Evolutionary conservation across 2,113 vertebrate species (phyloP).

Genomic region (Castor canadensis): DNA sequence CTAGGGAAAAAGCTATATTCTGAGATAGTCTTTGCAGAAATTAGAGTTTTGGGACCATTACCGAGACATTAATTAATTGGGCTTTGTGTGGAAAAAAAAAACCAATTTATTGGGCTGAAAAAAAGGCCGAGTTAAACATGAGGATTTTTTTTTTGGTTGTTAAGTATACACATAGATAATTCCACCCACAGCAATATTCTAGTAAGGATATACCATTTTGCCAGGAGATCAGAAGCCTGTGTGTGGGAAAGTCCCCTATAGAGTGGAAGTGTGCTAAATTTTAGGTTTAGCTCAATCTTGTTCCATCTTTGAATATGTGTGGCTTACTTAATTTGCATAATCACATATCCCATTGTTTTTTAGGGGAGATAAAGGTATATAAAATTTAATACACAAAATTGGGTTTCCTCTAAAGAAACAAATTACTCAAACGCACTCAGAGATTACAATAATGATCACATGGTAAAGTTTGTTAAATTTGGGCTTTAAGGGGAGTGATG

Average conservation of each 20-base stretch:
- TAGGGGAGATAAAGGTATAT: background rate
- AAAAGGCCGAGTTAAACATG: conserved; percentile 31
- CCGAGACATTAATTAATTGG: background rate
- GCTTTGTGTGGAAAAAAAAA: conserved; percentile 44
- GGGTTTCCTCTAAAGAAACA: conserved; percentile 30
- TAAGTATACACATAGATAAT: background rate
- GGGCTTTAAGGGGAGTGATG: background rate
- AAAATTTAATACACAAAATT: conserved; percentile 23
- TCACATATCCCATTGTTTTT: conserved; percentile 5
- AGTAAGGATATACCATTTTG: background rate
- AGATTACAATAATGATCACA: conserved; percentile 34
- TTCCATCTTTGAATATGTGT: background rate
- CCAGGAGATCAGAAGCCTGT: background rate
- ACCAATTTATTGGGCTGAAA: background rate
- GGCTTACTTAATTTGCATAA: background rate
- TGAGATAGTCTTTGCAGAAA: background rate
- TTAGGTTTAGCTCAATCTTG: conserved; percentile 16
- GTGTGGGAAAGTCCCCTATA: background rate
- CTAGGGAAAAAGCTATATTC: background rate
- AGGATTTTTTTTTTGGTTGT: background rate
- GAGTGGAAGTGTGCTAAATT: background rate
- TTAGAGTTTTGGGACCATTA: background rate
- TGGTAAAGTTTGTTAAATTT: background rate
- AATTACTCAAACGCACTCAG: background rate
- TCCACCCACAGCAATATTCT: background rate